Percentiles rank a stretch among this genome's conserved stretches.
These are phyloP conservation scores for Magallana ariakensis DNA, from an alignment of 1,140 invertebrate genomes.

Conservation along the genomic window DNA sequence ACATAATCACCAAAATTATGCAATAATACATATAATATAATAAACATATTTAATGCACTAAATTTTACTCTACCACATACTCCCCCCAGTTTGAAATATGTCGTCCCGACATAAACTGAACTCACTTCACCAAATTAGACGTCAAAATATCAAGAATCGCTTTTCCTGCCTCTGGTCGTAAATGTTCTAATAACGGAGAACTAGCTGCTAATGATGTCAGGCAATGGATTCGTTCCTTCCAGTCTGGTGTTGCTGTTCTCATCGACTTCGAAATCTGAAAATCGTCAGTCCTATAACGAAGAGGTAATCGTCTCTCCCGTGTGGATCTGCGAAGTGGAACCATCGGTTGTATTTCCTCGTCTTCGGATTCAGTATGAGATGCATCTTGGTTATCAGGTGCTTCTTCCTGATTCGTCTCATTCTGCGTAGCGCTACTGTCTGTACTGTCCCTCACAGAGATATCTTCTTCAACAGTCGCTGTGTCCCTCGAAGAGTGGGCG, in stretches of 20 bases:
- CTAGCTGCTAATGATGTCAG: slow-evolving; percentile 14
- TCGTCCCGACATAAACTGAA: slow-evolving; percentile 37
- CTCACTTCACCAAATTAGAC: slow-evolving; percentile 18
- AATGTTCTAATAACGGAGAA: slow-evolving; percentile 30
- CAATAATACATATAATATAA: slow-evolving; percentile 11
- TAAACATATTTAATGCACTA: too few relatives aligned
- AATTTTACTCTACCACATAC: slow-evolving; percentile 44
- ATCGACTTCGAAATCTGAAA: slow-evolving; percentile 39
- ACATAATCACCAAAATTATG: not conserved
- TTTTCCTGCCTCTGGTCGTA: slow-evolving; percentile 31
- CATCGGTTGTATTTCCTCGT: not conserved
- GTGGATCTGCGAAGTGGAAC: slow-evolving; percentile 37
- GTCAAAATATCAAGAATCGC: slow-evolving; percentile 43
- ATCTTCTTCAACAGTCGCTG: slow-evolving; percentile 24
- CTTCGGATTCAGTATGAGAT: not conserved
- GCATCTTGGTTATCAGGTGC: not conserved
- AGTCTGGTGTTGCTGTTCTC: not conserved
- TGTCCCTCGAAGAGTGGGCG: slow-evolving; percentile 35
- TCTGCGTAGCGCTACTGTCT: slow-evolving; percentile 26
- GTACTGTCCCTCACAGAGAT: not conserved
- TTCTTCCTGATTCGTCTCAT: slow-evolving; percentile 33
- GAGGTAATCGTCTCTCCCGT: slow-evolving; percentile 24
- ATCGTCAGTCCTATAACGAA: slow-evolving; percentile 18
- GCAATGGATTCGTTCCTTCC: slow-evolving; percentile 13
- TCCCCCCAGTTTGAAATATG: slow-evolving; percentile 42